Percentiles rank a stretch among this genome's conserved stretches.
These are phyloP conservation scores for Noctilio leporinus DNA, from an alignment of 2,113 vertebrate genomes.

Conservation along the genomic window DNA sequence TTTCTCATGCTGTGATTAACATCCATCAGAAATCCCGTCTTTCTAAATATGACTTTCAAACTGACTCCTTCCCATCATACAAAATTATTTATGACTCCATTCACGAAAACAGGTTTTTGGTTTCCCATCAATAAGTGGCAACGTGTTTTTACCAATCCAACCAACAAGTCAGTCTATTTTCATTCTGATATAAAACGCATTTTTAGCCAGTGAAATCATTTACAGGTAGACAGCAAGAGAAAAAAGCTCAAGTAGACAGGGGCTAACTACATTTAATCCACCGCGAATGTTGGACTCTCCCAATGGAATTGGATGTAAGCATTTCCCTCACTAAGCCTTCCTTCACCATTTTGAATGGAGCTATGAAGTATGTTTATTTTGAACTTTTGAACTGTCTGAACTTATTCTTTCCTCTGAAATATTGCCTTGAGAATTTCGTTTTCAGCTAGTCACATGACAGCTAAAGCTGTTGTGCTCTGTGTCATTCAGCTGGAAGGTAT, in stretches of 20 bases:
- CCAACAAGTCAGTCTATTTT: slow-evolving; percentile 38
- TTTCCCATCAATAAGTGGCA: slow-evolving; percentile 47
- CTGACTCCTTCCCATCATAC: slow-evolving; percentile 28
- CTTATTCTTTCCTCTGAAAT: slow-evolving; percentile 51
- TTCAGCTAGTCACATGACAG: slow-evolving; percentile 35
- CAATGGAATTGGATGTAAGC: slow-evolving; percentile 43
- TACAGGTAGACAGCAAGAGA: slow-evolving; percentile 18
- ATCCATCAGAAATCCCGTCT: slow-evolving; percentile 37
- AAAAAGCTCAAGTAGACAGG: slow-evolving; percentile 44
- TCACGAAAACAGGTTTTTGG: not conserved
- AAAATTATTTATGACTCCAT: slow-evolving; percentile 56
- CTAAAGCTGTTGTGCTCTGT: slow-evolving; percentile 35
- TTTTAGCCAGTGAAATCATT: slow-evolving; percentile 43
- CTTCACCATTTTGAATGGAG: slow-evolving; percentile 48
- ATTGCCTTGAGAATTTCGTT: slow-evolving; percentile 47
- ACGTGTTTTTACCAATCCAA: slow-evolving; percentile 41
- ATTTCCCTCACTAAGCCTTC: slow-evolving; percentile 53
- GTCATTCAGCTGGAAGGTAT: slow-evolving; percentile 64
- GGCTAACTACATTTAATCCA: slow-evolving; percentile 44
- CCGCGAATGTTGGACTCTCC: not conserved
- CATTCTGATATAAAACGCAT: slow-evolving; percentile 20
- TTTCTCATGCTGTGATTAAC: slow-evolving; percentile 42
- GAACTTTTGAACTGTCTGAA: slow-evolving; percentile 73
- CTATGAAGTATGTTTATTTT: slow-evolving; percentile 65
- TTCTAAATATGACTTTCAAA: slow-evolving; percentile 43